Conservation (phyloP, 2,797 vertebrate species). For the Tolypeutes matacus region DNA sequence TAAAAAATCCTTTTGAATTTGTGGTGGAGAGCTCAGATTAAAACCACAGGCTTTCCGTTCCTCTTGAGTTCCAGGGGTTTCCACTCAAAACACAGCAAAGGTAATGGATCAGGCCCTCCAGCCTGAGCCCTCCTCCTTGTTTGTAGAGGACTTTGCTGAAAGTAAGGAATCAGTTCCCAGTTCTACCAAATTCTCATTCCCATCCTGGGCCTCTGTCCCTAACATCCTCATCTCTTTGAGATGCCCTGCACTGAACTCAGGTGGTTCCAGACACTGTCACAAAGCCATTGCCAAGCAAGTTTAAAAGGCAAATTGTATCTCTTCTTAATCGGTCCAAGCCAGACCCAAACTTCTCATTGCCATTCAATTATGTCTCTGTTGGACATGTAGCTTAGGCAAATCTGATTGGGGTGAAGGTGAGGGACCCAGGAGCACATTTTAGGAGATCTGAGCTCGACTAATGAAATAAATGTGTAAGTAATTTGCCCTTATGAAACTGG, state of each 20-base stretch:
- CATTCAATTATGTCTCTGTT: not conserved
- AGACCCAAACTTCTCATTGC: conserved; percentile 64
- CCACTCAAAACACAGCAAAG: not conserved
- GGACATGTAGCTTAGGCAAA: conserved; percentile 62
- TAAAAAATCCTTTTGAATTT: not conserved
- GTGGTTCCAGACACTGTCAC: conserved; percentile 10
- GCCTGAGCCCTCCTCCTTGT: rapidly evolving
- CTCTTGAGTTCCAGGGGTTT: rapidly evolving
- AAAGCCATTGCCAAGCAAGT: conserved; percentile 79
- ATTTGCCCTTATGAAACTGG: conserved; percentile 41
- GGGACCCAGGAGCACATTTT: conserved; percentile 56
- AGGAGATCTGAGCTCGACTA: conserved; percentile 57
- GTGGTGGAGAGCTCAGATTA: not conserved
- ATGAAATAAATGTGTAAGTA: not conserved
- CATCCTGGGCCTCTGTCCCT: conserved; percentile 76
- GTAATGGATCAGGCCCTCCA: not conserved
- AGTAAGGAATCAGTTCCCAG: not conserved
- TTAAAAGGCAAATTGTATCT: conserved; percentile 88
- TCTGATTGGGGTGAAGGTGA: conserved; percentile 21
- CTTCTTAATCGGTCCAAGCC: conserved; percentile 70
- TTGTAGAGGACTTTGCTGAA: not conserved
- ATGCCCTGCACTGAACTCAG: conserved; percentile 52
- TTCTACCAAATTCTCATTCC: not conserved
- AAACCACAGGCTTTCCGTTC: not conserved
- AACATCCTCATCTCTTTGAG: not conserved